Conservation (phyloP, 1,140 invertebrate species). For the Drosophila ohnishii region DNA sequence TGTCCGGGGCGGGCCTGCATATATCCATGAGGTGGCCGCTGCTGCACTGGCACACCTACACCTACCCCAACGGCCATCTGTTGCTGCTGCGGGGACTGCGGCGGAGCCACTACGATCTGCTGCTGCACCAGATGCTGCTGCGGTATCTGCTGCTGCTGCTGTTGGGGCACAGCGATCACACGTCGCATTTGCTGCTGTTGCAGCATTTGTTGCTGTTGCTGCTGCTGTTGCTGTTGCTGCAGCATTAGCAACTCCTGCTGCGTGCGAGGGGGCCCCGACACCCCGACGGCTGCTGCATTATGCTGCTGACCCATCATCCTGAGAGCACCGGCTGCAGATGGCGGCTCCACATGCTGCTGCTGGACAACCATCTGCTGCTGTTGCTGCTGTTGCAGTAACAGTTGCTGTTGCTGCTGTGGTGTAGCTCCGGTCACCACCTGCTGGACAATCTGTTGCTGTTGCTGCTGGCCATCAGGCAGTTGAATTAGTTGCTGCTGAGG, state of each 20-base stretch:
- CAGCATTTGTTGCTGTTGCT: slow-evolving; percentile 65
- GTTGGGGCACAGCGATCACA: slow-evolving; percentile 82
- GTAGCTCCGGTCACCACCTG: slow-evolving; percentile 65
- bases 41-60: slow-evolving; percentile 61
- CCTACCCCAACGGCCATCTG: slow-evolving; percentile 54
- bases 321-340: slow-evolving; percentile 88
- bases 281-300: slow-evolving; percentile 85
- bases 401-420: slow-evolving; percentile 63
- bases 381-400: slow-evolving; percentile 51
- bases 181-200: slow-evolving; percentile 81
- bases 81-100: slow-evolving; percentile 42
- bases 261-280: slow-evolving; percentile 56
- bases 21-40: slow-evolving; percentile 58
- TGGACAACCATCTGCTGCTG: slow-evolving; percentile 71
- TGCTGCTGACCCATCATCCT: slow-evolving; percentile 92
- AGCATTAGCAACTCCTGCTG: slow-evolving; percentile 73
- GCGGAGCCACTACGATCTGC: slow-evolving; percentile 70
- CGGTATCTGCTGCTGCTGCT: slow-evolving; percentile 81
- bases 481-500: slow-evolving; percentile 84
- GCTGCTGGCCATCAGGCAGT: slow-evolving; percentile 69
- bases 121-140: slow-evolving; percentile 74
- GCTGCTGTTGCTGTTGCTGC: slow-evolving; percentile 74
- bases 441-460: slow-evolving; percentile 72
- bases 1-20: slow-evolving; percentile 73
- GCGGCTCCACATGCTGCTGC: slow-evolving; percentile 83